A percentile compares a stretch with the other conserved stretches of the same genome.
These are phyloP conservation scores for Osmerus eperlanus DNA, from an alignment of 2,113 vertebrate genomes.

Conservation along the genomic window DNA sequence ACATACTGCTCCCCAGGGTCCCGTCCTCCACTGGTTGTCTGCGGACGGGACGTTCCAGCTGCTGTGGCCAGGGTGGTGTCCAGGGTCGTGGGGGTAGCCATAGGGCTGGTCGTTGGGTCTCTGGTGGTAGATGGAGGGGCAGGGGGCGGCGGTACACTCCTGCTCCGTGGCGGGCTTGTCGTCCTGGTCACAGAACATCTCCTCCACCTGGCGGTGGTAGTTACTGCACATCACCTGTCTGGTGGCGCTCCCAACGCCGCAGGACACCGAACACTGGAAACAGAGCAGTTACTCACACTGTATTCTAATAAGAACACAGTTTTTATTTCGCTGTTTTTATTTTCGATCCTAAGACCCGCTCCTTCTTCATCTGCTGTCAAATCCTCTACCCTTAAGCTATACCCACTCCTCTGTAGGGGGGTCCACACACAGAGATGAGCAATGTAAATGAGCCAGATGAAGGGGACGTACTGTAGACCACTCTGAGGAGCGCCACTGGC, in stretches of 20 bases:
- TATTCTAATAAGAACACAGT: too few relatives aligned
- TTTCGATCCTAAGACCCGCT: too few relatives aligned
- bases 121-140: constrained; percentile 69
- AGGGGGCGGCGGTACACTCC: constrained; percentile 78
- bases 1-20: constrained; percentile 96
- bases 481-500: constrained; percentile 86
- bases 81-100: constrained; percentile 70
- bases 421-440: neutral
- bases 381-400: too few relatives aligned
- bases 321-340: too few relatives aligned
- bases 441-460: neutral
- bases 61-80: constrained; percentile 74
- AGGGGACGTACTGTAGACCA: constrained; percentile 88
- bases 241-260: constrained; percentile 77
- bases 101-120: constrained; percentile 75
- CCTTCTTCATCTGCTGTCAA: too few relatives aligned
- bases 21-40: constrained; percentile 91
- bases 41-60: constrained; percentile 72
- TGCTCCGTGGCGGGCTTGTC: constrained; percentile 74
- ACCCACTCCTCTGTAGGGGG: too few relatives aligned
- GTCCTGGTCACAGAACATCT: constrained; percentile 82
- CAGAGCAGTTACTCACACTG: constrained; percentile 14
- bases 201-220: constrained; percentile 82
- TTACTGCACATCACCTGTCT: constrained; percentile 85
- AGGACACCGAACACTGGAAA: constrained; percentile 88